Conservation (phyloP, 1,140 invertebrate species). For the Leguminivora glycinivorella region DNA sequence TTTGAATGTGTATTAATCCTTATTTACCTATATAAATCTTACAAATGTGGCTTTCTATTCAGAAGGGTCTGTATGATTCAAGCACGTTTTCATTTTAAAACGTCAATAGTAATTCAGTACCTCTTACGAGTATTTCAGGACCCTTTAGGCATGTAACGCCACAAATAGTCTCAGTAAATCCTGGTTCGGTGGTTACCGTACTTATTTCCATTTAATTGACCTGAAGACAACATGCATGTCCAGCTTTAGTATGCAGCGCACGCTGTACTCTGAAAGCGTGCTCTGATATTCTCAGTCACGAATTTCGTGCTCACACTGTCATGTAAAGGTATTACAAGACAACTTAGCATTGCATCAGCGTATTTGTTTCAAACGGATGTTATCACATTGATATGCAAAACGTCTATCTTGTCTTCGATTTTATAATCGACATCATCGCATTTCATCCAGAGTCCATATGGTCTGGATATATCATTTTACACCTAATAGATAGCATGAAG, state of each 20-base stretch:
- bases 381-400: background rate
- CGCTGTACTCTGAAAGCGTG: slow-evolving; percentile 40
- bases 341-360: slow-evolving; percentile 12
- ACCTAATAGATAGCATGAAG: too few species aligned
- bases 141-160: too few species aligned
- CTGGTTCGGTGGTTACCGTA: background rate
- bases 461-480: background rate
- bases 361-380: slow-evolving; percentile 19
- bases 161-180: background rate
- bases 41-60: too few species aligned
- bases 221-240: slow-evolving; percentile 13
- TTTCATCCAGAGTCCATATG: background rate
- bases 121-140: too few species aligned
- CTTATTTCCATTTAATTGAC: slow-evolving; percentile 22
- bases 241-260: slow-evolving; percentile 47
- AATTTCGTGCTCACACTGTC: slow-evolving; percentile 44
- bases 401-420: background rate
- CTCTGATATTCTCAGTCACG: slow-evolving; percentile 54
- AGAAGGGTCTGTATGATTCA: too few species aligned
- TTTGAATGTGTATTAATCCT: background rate
- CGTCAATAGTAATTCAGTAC: too few species aligned
- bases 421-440: background rate
- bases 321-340: slow-evolving; percentile 19
- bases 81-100: too few species aligned
- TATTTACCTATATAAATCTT: background rate